phyloP scores from a whole-genome alignment of 2,113 vertebrate species.

The Chlorodrepanis virens region DNA sequence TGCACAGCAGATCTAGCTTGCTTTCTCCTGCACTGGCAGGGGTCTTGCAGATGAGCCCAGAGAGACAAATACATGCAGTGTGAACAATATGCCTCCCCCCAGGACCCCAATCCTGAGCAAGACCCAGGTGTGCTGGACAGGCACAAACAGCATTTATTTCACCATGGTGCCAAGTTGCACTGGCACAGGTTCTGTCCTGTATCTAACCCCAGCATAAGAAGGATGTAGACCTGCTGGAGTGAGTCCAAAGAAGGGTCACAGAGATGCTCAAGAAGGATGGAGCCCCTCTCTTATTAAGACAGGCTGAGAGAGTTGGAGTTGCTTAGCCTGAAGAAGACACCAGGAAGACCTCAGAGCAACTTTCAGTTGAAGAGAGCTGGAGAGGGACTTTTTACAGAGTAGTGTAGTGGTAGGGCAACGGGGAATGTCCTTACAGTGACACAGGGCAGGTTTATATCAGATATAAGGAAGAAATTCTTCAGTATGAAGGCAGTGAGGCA shows the following conservation, averaged over 20 bases:
- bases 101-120: accelerated
- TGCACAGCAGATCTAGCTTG: not conserved
- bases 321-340: not conserved
- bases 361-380: not conserved
- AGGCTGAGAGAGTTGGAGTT: not conserved
- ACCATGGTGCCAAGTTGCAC: not conserved
- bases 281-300: not conserved
- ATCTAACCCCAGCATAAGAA: not conserved
- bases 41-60: not conserved
- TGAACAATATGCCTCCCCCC: not conserved
- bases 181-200: not conserved
- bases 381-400: not conserved
- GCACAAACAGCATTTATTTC: not conserved
- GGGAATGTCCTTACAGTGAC: not conserved
- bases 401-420: not conserved
- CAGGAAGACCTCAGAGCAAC: not conserved
- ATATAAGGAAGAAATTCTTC: not conserved
- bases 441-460: not conserved
- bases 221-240: not conserved
- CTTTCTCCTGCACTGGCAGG: not conserved
- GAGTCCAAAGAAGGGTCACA: not conserved
- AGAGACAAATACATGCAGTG: accelerated
- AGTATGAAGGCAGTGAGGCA: not conserved
- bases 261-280: not conserved
- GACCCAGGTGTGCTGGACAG: accelerated